Evolutionary conservation across 2,888 invertebrate species (phyloP).

Genomic region (Unio delphinus): DNA sequence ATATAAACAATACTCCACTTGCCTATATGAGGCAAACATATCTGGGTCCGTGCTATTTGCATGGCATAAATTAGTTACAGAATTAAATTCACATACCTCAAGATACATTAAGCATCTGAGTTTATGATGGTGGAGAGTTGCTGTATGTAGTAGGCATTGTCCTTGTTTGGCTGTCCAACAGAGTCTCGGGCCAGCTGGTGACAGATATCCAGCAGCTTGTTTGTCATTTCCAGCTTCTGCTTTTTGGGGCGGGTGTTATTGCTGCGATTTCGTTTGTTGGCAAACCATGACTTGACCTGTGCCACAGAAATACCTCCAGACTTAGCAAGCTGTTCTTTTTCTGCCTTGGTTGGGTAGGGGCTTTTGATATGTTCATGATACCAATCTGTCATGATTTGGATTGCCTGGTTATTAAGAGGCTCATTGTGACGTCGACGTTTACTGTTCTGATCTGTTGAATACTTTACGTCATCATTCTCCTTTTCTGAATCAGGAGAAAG

Average conservation of each 20-base stretch:
- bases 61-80: no score
- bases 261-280: slow-evolving; percentile 65
- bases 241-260: slow-evolving; percentile 65
- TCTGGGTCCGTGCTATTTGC: no score
- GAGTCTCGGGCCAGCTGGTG: slow-evolving; percentile 51
- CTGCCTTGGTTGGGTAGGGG: slow-evolving; percentile 61
- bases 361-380: slow-evolving; percentile 53
- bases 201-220: slow-evolving; percentile 54
- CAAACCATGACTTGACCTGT: slow-evolving; percentile 68
- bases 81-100: no score
- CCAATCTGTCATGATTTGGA: slow-evolving; percentile 61
- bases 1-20: no score
- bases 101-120: background rate
- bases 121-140: slow-evolving; percentile 57
- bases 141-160: slow-evolving; percentile 60
- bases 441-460: slow-evolving; percentile 2
- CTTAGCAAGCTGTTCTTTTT: slow-evolving; percentile 55
- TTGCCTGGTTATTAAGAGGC: slow-evolving; percentile 55
- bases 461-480: no score
- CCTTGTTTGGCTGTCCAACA: slow-evolving; percentile 36
- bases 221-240: slow-evolving; percentile 58
- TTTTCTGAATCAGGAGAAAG: no score
- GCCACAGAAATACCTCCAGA: slow-evolving; percentile 56
- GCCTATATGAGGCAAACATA: no score
- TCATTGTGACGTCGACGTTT: slow-evolving; percentile 55